Percentiles rank a stretch among this genome's conserved stretches.
These are phyloP conservation scores for Parnassius glacialis DNA, from an alignment of 2,888 invertebrate genomes.

Conservation along the genomic window DNA sequence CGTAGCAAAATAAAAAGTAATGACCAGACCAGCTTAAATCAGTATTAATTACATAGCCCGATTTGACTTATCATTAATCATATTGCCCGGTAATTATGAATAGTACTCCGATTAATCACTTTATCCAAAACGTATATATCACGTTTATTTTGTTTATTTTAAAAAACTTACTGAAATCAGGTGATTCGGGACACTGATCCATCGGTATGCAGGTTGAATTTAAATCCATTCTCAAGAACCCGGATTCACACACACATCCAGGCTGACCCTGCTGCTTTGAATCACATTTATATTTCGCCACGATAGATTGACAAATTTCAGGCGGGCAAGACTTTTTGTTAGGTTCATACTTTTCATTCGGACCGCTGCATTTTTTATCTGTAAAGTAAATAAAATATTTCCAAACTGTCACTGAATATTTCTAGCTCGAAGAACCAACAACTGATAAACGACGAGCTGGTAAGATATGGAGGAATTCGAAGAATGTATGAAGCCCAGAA, in stretches of 20 bases:
- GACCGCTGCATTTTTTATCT: slow-evolving; percentile 21
- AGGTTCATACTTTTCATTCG: slow-evolving; percentile 17
- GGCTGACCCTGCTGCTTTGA: slow-evolving; percentile 9
- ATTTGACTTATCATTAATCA: too few species aligned
- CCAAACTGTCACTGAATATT: background rate
- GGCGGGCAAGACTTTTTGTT: slow-evolving; percentile 16
- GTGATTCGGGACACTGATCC: slow-evolving; percentile 14
- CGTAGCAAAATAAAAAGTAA: too few species aligned
- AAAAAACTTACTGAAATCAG: background rate
- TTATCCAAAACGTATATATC: too few species aligned
- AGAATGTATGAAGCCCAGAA: too few species aligned
- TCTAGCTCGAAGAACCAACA: background rate
- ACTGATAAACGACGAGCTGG: background rate
- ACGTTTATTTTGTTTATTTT: background rate
- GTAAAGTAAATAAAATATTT: background rate
- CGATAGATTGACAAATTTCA: slow-evolving; percentile 11
- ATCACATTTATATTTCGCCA: slow-evolving; percentile 6
- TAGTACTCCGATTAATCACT: too few species aligned
- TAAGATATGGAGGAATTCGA: too few species aligned
- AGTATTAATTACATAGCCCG: too few species aligned
- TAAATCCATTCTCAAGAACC: slow-evolving; percentile 11
- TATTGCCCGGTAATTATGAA: too few species aligned
- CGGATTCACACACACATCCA: slow-evolving; percentile 18
- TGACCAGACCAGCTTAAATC: too few species aligned
- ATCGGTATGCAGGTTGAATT: slow-evolving; percentile 23